Evolutionary conservation across 2,113 vertebrate species (phyloP).

Genomic region (Hemicordylus capensis): DNA sequence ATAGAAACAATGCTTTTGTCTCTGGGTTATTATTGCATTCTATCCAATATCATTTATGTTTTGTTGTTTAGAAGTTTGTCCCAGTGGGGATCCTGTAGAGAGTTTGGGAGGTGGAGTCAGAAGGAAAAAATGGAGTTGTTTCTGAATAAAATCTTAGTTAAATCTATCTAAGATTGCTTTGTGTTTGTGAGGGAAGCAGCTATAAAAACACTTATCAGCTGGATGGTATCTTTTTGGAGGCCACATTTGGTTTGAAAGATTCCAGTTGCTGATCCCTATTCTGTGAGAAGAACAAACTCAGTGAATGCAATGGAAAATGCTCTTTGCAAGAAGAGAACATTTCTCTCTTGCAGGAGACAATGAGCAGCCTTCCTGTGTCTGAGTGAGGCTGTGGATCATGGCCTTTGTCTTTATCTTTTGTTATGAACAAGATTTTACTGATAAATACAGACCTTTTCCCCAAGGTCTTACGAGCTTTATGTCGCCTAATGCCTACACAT

Average conservation of each 20-base stretch:
- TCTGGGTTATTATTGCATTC: not conserved
- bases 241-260: not conserved
- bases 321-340: not conserved
- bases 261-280: not conserved
- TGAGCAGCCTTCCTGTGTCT: not conserved
- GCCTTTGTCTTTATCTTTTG: slow-evolving; percentile 12
- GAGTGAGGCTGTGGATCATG: too few species aligned
- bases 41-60: too few species aligned
- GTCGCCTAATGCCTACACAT: slow-evolving; percentile 15
- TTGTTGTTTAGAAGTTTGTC: too few species aligned
- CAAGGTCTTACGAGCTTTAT: not conserved
- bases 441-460: slow-evolving; percentile 29
- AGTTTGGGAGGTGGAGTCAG: too few species aligned
- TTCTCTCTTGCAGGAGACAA: not conserved
- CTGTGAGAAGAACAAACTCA: not conserved
- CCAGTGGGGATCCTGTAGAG: too few species aligned
- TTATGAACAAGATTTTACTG: slow-evolving; percentile 5
- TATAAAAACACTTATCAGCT: too few species aligned
- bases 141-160: too few species aligned
- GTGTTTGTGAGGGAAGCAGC: too few species aligned
- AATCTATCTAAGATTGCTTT: too few species aligned
- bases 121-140: too few species aligned
- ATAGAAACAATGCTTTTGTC: too few species aligned
- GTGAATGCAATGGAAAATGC: not conserved
- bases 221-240: not conserved